phyloP scores from a whole-genome alignment of 2,888 invertebrate species.

The Andrena bucephala region DNA sequence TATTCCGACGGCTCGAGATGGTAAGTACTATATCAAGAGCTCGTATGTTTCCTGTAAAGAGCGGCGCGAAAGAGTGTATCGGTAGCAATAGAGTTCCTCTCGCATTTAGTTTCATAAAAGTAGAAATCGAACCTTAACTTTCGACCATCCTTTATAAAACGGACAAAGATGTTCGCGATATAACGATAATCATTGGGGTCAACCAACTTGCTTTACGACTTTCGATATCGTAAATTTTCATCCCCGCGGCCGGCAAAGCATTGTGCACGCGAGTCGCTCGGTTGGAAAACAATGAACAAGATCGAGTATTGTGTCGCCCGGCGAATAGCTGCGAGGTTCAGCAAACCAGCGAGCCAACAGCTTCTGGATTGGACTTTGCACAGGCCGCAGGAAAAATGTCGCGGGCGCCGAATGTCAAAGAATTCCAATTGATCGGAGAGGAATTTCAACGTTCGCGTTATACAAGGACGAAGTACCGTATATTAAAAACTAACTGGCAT shows the following conservation, averaged over 20 bases:
- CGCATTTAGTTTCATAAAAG: too few species aligned
- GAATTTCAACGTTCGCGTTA: background rate
- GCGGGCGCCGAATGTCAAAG: constrained; percentile 12
- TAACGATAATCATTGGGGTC: background rate
- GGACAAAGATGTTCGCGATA: background rate
- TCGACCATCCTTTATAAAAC: background rate
- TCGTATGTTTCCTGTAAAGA: background rate
- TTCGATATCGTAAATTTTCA: constrained; percentile 30
- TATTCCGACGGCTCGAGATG: constrained; percentile 6
- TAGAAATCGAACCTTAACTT: too few species aligned
- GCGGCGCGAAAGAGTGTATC: too few species aligned
- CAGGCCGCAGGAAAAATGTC: constrained; percentile 9
- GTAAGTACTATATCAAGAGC: background rate
- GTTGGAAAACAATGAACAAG: constrained; percentile 24
- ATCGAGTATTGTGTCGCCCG: constrained; percentile 23
- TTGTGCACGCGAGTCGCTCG: constrained; percentile 11
- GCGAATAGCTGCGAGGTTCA: constrained; percentile 7
- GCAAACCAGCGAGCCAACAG: background rate
- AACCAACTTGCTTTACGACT: constrained; percentile 1
- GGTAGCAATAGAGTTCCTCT: too few species aligned
- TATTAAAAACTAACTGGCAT: constrained; percentile 1
- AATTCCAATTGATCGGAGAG: constrained; percentile 9
- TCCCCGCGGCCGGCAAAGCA: background rate
- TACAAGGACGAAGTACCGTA: too few species aligned
- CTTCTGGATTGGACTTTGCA: constrained; percentile 10